Conservation (phyloP, 1,140 invertebrate species). For the Polypedilum pembai region DNA sequence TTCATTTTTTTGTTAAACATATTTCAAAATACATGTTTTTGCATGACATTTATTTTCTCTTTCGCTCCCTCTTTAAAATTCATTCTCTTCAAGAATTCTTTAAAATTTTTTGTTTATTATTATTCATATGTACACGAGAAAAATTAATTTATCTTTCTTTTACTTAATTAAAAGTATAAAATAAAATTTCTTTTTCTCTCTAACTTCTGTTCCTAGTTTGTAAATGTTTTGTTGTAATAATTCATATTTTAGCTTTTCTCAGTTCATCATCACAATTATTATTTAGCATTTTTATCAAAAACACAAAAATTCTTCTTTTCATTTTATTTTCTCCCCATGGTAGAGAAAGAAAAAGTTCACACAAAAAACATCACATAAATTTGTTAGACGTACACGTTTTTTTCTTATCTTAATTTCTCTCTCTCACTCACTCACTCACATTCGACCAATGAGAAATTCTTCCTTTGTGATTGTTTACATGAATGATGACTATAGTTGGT, state of each 20-base stretch:
- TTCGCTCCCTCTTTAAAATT: conserved; percentile 18
- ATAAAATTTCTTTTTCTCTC: no score
- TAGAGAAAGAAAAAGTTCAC: background rate
- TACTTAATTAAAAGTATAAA: background rate
- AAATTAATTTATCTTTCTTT: conserved; percentile 16
- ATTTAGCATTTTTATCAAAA: conserved; percentile 10
- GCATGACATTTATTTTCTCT: conserved; percentile 28
- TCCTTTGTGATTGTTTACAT: no score
- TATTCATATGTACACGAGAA: conserved; percentile 24
- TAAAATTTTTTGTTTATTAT: background rate
- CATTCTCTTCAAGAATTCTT: conserved; percentile 8
- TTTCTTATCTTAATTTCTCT: background rate
- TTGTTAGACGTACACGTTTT: background rate
- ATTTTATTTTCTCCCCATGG: background rate
- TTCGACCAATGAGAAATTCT: no score
- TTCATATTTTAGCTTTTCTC: background rate
- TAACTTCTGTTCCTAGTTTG: no score
- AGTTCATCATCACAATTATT: background rate
- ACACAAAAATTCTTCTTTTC: background rate
- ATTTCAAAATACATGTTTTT: conserved; percentile 29
- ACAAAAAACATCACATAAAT: background rate
- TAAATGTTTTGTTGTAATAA: background rate
- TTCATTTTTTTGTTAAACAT: conserved; percentile 25
- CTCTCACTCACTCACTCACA: background rate
- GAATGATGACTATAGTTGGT: no score